Evolutionary conservation across 2,888 invertebrate genomes (phyloP), one percentile per base, ranked within the genome.

Genomic region (Phaedon cochleariae): DNA sequence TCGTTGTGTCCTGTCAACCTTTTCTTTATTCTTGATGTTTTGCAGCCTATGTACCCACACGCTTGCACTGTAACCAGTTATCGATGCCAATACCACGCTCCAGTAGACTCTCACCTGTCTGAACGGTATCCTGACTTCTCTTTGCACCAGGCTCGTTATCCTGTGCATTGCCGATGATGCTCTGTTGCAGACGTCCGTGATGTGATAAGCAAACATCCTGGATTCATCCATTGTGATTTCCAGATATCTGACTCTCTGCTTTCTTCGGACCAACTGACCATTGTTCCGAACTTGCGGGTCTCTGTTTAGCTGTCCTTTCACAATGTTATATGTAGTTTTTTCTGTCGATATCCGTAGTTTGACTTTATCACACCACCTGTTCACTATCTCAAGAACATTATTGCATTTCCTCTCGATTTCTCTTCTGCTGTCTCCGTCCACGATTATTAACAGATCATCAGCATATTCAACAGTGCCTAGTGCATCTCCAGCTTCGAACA

Each of bases 1-100:
- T 37, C 46, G 53, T 48, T 58, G 59, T 0, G 59, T 15, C 34
- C 46, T 52, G 0, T 51, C 20, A 1, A 53, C 15, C 1, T 15
- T 45, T 21, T 59, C 48, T 48, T 6, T 58, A 1, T 45, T 17
- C 22, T 63, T 58, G 0, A 51, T 3, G 6, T 46, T 53, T 1
- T 0, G 5, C 21, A 64, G 45, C 21, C 63, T 51, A 6, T 63
- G 63, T 6, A 46, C 58, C 45, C n/a, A 51, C 21, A 29, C 26
- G 26, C 26, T 26, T 26, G 26, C 26, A 26, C 26, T 26, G 26
- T 26, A 26, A 26, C 26, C 26, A 26, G 26, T 26, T 3, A 26
- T 26, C 26, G 26, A 26, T 7, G 26, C 26, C 3, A 26, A 7
- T 26, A 60, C 18, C 18, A 26, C 15, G 20, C 18, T 61, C 15